Base-by-base conservation (phyloP, 2,888 invertebrate species). In the Tyria jacobaeae region DNA sequence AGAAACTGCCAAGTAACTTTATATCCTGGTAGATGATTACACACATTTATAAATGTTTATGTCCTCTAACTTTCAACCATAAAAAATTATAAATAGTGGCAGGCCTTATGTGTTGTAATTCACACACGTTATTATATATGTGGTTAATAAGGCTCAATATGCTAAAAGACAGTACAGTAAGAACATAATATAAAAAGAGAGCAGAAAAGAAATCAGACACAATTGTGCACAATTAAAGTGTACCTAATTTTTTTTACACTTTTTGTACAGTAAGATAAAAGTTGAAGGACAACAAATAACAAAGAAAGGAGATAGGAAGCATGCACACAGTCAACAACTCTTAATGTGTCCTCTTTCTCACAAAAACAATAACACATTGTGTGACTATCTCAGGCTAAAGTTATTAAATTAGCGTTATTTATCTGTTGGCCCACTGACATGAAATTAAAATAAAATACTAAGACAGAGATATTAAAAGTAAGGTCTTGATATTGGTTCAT, bases 341-440 rank as follows among this genome's bases (percentile, higher is more conserved):
- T 50, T 58, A 66, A 67, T 14, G 51, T 50, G 68, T 34, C 57
- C 75, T 54, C 62, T 54, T 75, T 75, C 75, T 62, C 77, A 74
- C 35, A 50, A 55, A 50, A 60, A 76, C 73, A 74, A 73, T 62
- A 73, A 76, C 63, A 76, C 63, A 34, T 47, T 0, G 25, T 12
- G 31, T 24, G 41, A 37, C 53, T 58, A 54, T 57, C 62, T 54
- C 48, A n/a, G 39, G 24, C 49, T 14, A 47, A 47, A 44, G 48
- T 65, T 39, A 35, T 51, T 35, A 48, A 53, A 39, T 25, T 53
- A 47, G n/a, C 34, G 51, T 53, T 27, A 63, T 57, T 73, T 76
- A 76, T 75, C 74, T 50, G 52, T 58, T 60, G 68, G 10, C 62
- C 71, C 51, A 75, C 64, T 75, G 57, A 66, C 77, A 66, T 60